A percentile compares a stretch with the other conserved stretches of the same genome.
phyloP scores from a whole-genome alignment of 2,888 invertebrate genomes.

The Melikaiella ostensackeni region DNA sequence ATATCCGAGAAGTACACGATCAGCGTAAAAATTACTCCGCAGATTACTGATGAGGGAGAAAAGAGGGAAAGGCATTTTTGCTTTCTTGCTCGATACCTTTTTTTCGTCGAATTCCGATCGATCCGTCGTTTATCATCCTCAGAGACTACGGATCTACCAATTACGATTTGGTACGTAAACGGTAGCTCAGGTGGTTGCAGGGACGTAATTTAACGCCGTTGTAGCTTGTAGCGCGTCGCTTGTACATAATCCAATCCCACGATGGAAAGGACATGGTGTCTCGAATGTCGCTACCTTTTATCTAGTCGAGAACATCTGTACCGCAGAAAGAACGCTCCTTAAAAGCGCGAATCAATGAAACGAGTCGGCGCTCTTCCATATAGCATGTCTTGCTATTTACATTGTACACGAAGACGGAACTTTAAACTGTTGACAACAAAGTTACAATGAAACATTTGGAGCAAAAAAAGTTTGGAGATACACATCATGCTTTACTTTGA shows the following conservation, averaged over 20 bases:
- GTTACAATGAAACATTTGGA: slow-evolving; percentile 13
- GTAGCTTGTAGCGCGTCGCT: slow-evolving; percentile 15
- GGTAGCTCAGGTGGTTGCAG: slow-evolving; percentile 2
- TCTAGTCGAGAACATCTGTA: slow-evolving; percentile 38
- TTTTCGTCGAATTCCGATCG: neutral
- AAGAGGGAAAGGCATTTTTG: neutral
- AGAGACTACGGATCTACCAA: neutral
- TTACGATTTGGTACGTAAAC: slow-evolving; percentile 8
- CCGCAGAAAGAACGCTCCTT: slow-evolving; percentile 38
- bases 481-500: too few species aligned
- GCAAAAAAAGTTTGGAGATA: neutral
- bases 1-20: slow-evolving; percentile 55
- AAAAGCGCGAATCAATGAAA: slow-evolving; percentile 39
- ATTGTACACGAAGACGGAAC: slow-evolving; percentile 25
- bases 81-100: neutral
- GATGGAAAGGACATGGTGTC: slow-evolving; percentile 35
- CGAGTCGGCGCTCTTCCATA: slow-evolving; percentile 20
- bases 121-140: slow-evolving; percentile 2
- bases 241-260: slow-evolving; percentile 15
- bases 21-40: neutral
- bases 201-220: slow-evolving; percentile 14
- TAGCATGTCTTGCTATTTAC: slow-evolving; percentile 29
- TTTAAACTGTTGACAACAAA: slow-evolving; percentile 21
- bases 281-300: slow-evolving; percentile 39
- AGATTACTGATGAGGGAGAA: neutral